Base-by-base conservation (phyloP, 1,140 invertebrate species). In the Aphelenchoides fujianensis region DNA sequence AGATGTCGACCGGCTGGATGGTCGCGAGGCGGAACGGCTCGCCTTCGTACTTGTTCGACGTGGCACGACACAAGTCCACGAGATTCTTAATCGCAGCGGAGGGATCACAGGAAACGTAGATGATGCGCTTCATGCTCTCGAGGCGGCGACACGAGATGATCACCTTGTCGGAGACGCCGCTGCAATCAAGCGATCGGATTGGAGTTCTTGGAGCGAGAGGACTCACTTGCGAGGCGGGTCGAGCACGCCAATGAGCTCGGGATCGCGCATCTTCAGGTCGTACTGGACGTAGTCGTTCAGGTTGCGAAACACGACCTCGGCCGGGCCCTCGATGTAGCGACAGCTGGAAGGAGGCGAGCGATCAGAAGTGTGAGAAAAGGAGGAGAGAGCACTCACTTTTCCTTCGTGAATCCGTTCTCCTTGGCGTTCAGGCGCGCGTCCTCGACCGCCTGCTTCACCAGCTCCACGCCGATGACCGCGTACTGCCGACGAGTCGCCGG, bases 81-180 rank as follows among this genome's bases (percentile, higher is more conserved):
- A 97, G 91, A 88, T 97, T 97, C 79, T 90, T 90, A 69, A 90
- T 88, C 0, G 92, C 94, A 37, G 90, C 89, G 54, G 89, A 88
- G 1, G 93, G 91, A 86, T 95, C 92, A 84, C 95, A 98, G 0
- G 94, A 91, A 57, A 98, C 89, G 85, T 94, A 98, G 1, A 97
- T 87, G 5, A 98, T 77, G 30, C 90, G 90, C 5, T 90, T 90
- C 1, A 97, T 88, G 67, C 89, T 89, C 55, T 87, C 86, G 28
- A 90, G 89, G 70, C 79, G 81, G 53, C 82, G 68, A 53, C 76
- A 83, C 3, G 74, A 70, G 7, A 82, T 57, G 53, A 83, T 76
- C 1, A 84, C 78, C 64, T 79, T 79, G 41, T 81, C 81, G 67
- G 41, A n/a, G n/a, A n/a, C n/a, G n/a, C n/a, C n/a, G n/a, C n/a